Evolutionary conservation across 2,797 vertebrate genomes (phyloP), one percentile per base, ranked within the genome.

Genomic region (Myiothlypis chrysogaster): DNA sequence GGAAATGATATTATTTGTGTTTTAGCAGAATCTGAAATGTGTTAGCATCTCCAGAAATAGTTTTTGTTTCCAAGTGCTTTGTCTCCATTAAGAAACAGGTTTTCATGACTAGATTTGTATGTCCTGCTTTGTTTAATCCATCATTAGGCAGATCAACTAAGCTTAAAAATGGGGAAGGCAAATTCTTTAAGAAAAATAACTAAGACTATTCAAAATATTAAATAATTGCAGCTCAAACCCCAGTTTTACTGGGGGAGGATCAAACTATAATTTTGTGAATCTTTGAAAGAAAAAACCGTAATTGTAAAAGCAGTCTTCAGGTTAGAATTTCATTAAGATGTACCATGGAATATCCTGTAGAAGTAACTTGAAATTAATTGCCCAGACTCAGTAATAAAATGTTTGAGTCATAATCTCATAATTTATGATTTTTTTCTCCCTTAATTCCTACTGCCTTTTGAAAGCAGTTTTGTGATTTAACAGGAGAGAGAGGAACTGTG

Each of bases 121-220:
- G 89, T 71, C 85, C 68, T 94, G 86, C 77, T 87, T 90, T 61
- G 81, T 73, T 95, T 95, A 96, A 94, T 89, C 91, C 90, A 86
- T 83, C 72, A 61, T 95, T 97, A 96, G 90, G 85, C 55, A 92
- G 93, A 95, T 97, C 83, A 94, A 3, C 59, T 25, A 50, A 90
- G 95, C 95, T 96, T 96, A 95, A 63, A 47, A 57, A 84, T 14
- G 8, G 21, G 30, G 41, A 94, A 94, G 69, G 52, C 56, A 93
- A 72, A 56, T 79, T 81, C 90, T 93, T 96, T 91, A 91, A 95
- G 95, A 69, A 76, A 79, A 91, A 94, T 3, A 72, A 83, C 59
- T 59, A 61, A 28, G 8, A 80, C 32, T 35, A 28, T 5, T 87
- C 24, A 30, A 49, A 66, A n/a, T 63, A 21, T 3, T 9, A 37